Evolutionary conservation across 2,888 invertebrate genomes (phyloP).

Genomic region (Macrosoma leucophasiata): DNA sequence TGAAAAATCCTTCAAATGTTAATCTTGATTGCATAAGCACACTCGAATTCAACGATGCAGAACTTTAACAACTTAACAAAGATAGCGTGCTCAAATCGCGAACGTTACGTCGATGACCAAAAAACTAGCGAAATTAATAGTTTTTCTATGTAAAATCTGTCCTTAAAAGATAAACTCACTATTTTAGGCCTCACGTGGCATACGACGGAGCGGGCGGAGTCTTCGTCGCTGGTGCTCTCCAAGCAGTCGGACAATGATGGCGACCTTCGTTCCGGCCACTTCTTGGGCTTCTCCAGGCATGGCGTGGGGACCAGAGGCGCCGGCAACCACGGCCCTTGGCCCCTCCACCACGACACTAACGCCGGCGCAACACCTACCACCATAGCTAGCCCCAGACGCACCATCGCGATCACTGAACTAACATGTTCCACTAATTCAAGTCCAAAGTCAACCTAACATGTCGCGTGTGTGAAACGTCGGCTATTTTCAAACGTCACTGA

Average conservation of each 20-base stretch:
- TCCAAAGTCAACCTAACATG: conserved; percentile 31
- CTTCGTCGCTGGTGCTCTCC: conserved; percentile 65
- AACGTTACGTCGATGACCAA: too few relatives aligned
- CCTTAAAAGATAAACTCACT: conserved; percentile 44
- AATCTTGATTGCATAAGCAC: too few relatives aligned
- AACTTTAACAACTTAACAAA: too few relatives aligned
- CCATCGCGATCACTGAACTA: conserved; percentile 45
- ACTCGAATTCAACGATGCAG: too few relatives aligned
- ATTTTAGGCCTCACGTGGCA: conserved; percentile 65
- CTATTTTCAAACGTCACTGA: conserved; percentile 59
- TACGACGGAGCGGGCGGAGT: conserved; percentile 63
- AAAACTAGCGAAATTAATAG: too few relatives aligned
- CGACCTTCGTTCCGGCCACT: conserved; percentile 54
- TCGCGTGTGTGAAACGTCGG: conserved; percentile 53
- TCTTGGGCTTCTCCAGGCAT: conserved; percentile 44
- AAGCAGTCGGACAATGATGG: conserved; percentile 70
- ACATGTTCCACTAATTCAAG: conserved; percentile 15
- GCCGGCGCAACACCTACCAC: conserved; percentile 71
- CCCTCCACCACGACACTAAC: conserved; percentile 69
- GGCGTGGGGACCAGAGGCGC: conserved; percentile 37
- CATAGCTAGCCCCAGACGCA: conserved; percentile 65
- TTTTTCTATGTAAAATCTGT: too few relatives aligned
- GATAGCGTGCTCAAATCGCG: too few relatives aligned
- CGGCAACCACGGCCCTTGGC: conserved; percentile 44
- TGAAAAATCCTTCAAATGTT: too few relatives aligned